These are phyloP conservation scores for Lepidocolaptes lacrymiger DNA, from an alignment of 2,797 vertebrate species.

Conservation along the genomic window DNA sequence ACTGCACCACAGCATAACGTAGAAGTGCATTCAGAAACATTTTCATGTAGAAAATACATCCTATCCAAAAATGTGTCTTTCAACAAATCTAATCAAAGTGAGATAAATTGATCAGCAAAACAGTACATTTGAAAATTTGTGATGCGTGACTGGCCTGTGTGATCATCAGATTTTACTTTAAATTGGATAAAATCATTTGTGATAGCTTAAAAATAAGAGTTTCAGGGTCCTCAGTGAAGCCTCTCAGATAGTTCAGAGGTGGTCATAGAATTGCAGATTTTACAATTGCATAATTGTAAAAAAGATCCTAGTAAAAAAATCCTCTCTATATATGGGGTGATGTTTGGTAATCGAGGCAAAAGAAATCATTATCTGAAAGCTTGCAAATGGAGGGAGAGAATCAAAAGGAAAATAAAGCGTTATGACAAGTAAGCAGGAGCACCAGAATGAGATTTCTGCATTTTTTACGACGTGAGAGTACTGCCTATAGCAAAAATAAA, in stretches of 20 bases:
- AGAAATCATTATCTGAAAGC: neutral
- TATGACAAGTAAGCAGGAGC: neutral
- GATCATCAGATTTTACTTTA: neutral
- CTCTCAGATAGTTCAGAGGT: neutral
- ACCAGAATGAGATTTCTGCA: conserved; percentile 16
- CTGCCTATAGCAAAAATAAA: conserved; percentile 3
- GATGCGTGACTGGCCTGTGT: neutral
- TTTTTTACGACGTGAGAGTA: neutral
- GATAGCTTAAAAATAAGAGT: neutral
- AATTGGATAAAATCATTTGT: neutral
- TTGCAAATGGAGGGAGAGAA: neutral
- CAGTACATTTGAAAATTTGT: neutral
- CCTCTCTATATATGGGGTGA: neutral
- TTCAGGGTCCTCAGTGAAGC: neutral
- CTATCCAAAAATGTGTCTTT: neutral
- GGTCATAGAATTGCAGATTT: neutral
- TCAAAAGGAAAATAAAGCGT: neutral
- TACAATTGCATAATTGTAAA: neutral
- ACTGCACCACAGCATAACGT: accelerated
- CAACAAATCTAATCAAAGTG: neutral
- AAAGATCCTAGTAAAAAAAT: neutral
- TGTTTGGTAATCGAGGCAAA: neutral
- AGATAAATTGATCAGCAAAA: neutral
- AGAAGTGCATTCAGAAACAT: neutral
- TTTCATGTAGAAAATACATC: neutral